phyloP scores from a whole-genome alignment of 2,797 vertebrate species.

The Eleutherodactylus coqui region DNA sequence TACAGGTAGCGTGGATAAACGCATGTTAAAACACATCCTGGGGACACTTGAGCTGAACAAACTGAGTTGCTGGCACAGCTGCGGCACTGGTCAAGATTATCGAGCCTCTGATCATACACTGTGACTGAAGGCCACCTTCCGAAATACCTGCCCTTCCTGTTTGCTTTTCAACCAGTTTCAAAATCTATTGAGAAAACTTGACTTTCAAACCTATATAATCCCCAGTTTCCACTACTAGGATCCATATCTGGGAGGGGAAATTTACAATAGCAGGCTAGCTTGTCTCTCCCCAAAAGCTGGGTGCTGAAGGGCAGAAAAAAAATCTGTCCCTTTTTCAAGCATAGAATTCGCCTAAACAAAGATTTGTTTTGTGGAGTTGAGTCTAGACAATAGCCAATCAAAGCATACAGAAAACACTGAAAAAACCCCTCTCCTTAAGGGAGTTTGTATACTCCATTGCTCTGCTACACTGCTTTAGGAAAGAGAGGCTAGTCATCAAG shows the following conservation, averaged over 20 bases:
- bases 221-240: slow-evolving; percentile 69
- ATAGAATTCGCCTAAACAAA: slow-evolving; percentile 68
- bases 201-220: slow-evolving; percentile 72
- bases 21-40: too few relatives aligned
- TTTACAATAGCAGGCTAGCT: slow-evolving; percentile 68
- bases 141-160: slow-evolving; percentile 66
- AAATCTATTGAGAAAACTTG: slow-evolving; percentile 63
- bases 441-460: slow-evolving; percentile 70
- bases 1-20: not conserved
- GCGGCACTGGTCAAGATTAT: slow-evolving; percentile 26
- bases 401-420: slow-evolving; percentile 75
- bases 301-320: slow-evolving; percentile 73
- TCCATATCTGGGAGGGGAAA: slow-evolving; percentile 66
- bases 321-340: slow-evolving; percentile 73
- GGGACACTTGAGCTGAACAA: too few relatives aligned
- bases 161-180: slow-evolving; percentile 63
- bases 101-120: slow-evolving; percentile 40
- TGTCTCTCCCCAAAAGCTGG: slow-evolving; percentile 65
- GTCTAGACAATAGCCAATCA: slow-evolving; percentile 77
- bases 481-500: slow-evolving; percentile 76
- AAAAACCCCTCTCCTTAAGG: slow-evolving; percentile 75
- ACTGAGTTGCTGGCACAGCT: not conserved
- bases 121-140: slow-evolving; percentile 69
- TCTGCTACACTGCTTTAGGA: slow-evolving; percentile 70
- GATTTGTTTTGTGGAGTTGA: slow-evolving; percentile 71